Conservation (phyloP, 2,113 vertebrate species). For the Charadrius vociferus region DNA sequence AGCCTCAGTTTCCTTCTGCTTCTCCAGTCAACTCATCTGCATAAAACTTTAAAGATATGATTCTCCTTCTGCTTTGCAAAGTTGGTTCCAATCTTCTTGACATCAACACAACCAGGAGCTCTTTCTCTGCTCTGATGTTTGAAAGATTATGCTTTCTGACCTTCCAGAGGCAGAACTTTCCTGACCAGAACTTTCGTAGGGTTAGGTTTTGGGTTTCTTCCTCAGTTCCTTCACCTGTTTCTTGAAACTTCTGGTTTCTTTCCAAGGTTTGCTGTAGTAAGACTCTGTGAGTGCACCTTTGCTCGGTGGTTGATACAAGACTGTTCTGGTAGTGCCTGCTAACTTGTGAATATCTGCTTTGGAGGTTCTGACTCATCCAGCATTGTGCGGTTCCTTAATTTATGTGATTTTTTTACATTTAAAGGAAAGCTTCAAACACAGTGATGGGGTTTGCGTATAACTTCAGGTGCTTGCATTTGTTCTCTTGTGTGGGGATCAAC, state of each 20-base stretch:
- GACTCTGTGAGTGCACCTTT: background rate
- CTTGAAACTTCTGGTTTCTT: background rate
- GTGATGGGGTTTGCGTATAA: background rate
- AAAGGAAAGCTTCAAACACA: background rate
- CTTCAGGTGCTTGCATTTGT: background rate
- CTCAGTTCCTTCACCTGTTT: background rate
- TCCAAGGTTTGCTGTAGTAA: background rate
- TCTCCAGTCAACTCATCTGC: background rate
- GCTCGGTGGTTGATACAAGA: background rate
- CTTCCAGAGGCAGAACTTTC: background rate
- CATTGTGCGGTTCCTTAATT: background rate
- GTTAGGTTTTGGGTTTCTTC: background rate
- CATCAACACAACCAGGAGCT: background rate
- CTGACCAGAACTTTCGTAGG: background rate
- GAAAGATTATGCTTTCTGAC: background rate
- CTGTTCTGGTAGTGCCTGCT: background rate
- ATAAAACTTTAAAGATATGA: background rate
- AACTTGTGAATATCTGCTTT: background rate
- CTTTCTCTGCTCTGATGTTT: background rate
- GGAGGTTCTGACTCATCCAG: background rate
- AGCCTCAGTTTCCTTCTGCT: constrained; percentile 38
- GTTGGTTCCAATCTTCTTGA: constrained; percentile 1
- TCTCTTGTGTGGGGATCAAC: background rate
- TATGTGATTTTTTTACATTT: background rate
- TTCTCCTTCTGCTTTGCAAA: constrained; percentile 7